phyloP scores from a whole-genome alignment of 1,140 invertebrate species.

The Sitobion miscanthi region DNA sequence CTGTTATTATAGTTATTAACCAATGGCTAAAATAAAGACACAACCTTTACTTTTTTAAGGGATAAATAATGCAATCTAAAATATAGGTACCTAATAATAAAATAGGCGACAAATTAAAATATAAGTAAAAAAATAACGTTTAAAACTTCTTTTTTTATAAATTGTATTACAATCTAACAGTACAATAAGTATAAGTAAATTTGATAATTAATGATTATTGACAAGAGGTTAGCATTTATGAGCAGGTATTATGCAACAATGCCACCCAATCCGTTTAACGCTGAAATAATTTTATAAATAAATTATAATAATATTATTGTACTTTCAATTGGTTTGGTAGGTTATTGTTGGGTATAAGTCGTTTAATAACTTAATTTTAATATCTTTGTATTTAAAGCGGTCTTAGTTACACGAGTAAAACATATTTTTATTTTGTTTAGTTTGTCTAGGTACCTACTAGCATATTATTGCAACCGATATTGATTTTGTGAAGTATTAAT shows the following conservation, averaged over 20 bases:
- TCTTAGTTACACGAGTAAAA: neutral
- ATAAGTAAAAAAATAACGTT: neutral
- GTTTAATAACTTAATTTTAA: neutral
- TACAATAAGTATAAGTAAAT: no score
- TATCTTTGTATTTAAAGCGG: neutral
- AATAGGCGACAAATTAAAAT: neutral
- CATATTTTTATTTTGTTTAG: neutral
- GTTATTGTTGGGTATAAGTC: neutral
- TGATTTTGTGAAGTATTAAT: neutral
- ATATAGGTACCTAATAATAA: neutral
- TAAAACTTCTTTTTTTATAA: neutral
- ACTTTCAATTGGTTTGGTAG: neutral
- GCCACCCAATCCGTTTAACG: no score
- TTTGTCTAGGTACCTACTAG: neutral
- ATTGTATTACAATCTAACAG: no score
- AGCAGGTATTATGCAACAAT: no score
- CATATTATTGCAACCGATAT: neutral
- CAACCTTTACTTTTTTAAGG: neutral
- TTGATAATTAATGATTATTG: no score
- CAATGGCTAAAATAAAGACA: neutral
- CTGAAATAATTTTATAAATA: neutral
- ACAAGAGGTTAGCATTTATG: no score
- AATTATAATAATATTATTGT: neutral
- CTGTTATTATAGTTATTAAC: neutral
- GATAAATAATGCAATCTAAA: neutral